Evolutionary conservation across 2,113 vertebrate genomes (phyloP).

Genomic region (Podocnemis expansa): DNA sequence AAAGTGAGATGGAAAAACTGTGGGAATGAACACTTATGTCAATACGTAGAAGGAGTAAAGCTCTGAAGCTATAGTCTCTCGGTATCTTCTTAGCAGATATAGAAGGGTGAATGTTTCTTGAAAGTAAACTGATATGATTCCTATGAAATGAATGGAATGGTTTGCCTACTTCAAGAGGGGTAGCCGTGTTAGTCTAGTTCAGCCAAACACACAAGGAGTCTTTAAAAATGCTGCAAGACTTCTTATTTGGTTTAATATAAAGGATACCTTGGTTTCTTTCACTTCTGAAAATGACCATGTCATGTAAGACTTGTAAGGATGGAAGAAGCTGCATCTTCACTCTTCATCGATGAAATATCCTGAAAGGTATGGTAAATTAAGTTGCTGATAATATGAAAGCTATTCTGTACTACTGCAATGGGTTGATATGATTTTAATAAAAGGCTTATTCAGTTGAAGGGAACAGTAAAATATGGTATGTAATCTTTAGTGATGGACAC

Average conservation of each 20-base stretch:
- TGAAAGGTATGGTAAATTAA: not conserved
- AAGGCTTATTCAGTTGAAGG: not conserved
- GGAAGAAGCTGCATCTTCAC: fast-evolving
- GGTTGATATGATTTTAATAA: not conserved
- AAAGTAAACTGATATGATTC: not conserved
- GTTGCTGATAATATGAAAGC: conserved; percentile 34
- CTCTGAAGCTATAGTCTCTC: not conserved
- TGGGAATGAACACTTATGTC: not conserved
- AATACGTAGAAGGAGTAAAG: fast-evolving
- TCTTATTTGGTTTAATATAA: not conserved
- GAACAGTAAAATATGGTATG: not conserved
- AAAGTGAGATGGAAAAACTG: not conserved
- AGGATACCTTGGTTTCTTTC: not conserved
- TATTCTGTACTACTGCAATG: not conserved
- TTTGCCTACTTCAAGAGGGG: not conserved
- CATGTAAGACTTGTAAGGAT: not conserved
- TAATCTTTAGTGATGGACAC: not conserved
- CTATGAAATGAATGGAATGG: not conserved
- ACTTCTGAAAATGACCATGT: conserved; percentile 12
- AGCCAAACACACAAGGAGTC: too few relatives aligned
- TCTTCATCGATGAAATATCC: not conserved
- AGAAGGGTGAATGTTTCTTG: not conserved
- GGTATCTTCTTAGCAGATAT: not conserved
- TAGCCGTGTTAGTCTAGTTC: too few relatives aligned
- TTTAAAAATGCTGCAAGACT: too few relatives aligned